phyloP scores from a whole-genome alignment of 2,888 invertebrate species.

The Drosophila nr. perissopoda region DNA sequence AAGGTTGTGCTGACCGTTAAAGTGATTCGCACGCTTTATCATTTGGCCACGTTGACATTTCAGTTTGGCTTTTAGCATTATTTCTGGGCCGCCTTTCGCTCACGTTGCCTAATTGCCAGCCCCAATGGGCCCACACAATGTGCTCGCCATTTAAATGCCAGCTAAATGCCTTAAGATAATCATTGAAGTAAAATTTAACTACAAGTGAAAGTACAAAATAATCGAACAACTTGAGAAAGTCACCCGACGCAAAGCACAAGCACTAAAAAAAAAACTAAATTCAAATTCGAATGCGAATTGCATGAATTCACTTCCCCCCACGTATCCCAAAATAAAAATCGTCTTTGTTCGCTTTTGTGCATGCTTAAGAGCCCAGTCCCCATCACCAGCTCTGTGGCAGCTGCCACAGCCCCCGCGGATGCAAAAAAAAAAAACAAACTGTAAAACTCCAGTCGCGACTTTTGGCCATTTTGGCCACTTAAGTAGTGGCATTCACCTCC shows the following conservation, averaged over 20 bases:
- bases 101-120: slow-evolving; percentile 33
- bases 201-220: slow-evolving; percentile 70
- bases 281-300: slow-evolving; percentile 37
- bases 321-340: slow-evolving; percentile 6
- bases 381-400: neutral
- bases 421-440: neutral
- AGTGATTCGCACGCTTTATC: slow-evolving; percentile 31
- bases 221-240: slow-evolving; percentile 73
- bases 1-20: slow-evolving; percentile 22
- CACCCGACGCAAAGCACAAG: slow-evolving; percentile 20
- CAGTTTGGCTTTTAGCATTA: slow-evolving; percentile 25
- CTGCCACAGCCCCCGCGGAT: neutral
- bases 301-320: slow-evolving; percentile 41
- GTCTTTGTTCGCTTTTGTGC: slow-evolving; percentile 31
- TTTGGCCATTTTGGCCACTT: slow-evolving; percentile 71
- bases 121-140: slow-evolving; percentile 31
- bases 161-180: slow-evolving; percentile 55
- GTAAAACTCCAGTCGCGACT: slow-evolving; percentile 34
- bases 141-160: slow-evolving; percentile 62
- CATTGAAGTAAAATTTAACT: slow-evolving; percentile 45
- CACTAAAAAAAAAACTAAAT: slow-evolving; percentile 40
- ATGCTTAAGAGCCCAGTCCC: slow-evolving; percentile 25
- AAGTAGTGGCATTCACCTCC: slow-evolving; percentile 75
- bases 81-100: slow-evolving; percentile 48
- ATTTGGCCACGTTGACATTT: slow-evolving; percentile 52